These are phyloP conservation scores for Panorpa germanica DNA, from an alignment of 2,888 invertebrate genomes.

Conservation along the genomic window DNA sequence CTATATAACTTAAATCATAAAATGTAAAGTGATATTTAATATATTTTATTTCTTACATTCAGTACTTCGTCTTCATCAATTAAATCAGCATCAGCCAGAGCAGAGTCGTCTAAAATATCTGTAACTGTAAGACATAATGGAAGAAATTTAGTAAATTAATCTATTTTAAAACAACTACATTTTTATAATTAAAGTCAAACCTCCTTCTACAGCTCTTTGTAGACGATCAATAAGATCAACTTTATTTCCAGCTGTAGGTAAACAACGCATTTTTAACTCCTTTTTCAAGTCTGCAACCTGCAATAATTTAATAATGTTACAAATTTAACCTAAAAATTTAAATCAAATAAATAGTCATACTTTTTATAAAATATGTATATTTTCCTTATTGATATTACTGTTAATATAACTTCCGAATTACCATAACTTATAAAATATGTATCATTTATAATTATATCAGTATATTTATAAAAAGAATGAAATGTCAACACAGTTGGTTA, in stretches of 20 bases:
- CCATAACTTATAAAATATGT: too few species aligned
- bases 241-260: conserved; percentile 61
- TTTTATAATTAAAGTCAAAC: conserved; percentile 18
- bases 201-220: conserved; percentile 35
- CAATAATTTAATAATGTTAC: too few species aligned
- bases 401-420: too few species aligned
- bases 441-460: too few species aligned
- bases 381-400: too few species aligned
- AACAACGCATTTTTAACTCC: conserved; percentile 60
- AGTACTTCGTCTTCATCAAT: conserved; percentile 32
- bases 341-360: too few species aligned
- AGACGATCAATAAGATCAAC: conserved; percentile 60
- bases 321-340: too few species aligned
- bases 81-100: conserved; percentile 16
- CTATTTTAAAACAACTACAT: background rate
- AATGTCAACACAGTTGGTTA: too few species aligned
- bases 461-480: too few species aligned
- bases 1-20: background rate
- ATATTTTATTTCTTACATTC: conserved; percentile 14
- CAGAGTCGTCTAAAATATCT: background rate
- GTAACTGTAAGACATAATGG: conserved; percentile 22
- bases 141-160: background rate
- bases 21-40: background rate
- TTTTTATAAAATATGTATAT: too few species aligned
- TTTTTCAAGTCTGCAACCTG: conserved; percentile 71